Evolutionary conservation across 2,113 vertebrate genomes (phyloP), one percentile per base, ranked within the genome.

Genomic region (Chaetodon trifascialis): DNA sequence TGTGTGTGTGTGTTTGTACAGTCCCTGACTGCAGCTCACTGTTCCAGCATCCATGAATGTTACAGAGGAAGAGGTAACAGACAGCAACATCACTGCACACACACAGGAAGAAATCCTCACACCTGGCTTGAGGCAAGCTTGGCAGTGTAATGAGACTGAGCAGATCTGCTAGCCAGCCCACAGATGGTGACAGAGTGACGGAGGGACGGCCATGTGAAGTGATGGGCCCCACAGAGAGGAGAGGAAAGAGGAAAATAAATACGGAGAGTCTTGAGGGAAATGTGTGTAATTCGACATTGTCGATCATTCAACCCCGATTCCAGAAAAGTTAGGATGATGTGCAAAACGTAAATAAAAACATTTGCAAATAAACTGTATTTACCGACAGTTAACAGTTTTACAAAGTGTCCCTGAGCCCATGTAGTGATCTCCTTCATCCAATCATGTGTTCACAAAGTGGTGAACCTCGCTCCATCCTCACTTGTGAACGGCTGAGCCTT

Each of bases 151-250:
- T 79, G 79, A 89, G 59, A 76, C 55, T 11, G 60, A 75, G 72
- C 49, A 12, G 54, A 87, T 73, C 80, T 62, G 49, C 71, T 40
- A 19, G 38, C 63, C 59, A 12, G 11, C 19, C 66, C 80, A 67
- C 83, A 84, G 90, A 86, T 82, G 76, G 85, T 87, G 62, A 83
- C 73, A 23, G 72, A 69, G 54, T 19, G 82, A 80, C 38, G 8
- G 69, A 68, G 49, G 16, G 82, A 80, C 38, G 8, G 47, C 17
- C 60, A 69, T 30, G 66, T 80, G 79, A 78, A 38, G 46, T 71
- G 78, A 83, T 76, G 51, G 58, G 46, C 42, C 47, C 56, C 56
- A 19, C 21, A 76, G 63, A 75, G 17, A 79, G 66, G 46, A 11
- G 58, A 65, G 60, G 34, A 30, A n/a, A 51, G 30, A 42, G 11